phyloP scores from a whole-genome alignment of 2,888 invertebrate genomes.

The Synergus itoensis region DNA sequence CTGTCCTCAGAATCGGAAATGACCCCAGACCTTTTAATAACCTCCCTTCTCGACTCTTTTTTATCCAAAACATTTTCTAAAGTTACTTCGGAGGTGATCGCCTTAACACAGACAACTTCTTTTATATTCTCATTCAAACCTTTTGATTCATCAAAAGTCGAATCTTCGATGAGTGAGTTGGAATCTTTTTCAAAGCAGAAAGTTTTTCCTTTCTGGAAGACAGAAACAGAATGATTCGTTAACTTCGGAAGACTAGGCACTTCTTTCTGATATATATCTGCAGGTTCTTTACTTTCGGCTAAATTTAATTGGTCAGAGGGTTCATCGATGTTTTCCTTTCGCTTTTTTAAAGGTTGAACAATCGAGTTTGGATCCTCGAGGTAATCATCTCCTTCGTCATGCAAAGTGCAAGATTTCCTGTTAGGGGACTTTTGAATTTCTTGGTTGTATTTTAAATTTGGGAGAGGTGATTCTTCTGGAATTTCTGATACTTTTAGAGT shows the following conservation, averaged over 20 bases:
- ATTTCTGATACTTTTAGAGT: not conserved
- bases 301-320: conserved; percentile 47
- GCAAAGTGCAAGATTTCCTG: conserved; percentile 48
- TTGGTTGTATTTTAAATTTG: conserved; percentile 1
- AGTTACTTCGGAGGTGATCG: not conserved
- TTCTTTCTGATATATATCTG: conserved; percentile 49
- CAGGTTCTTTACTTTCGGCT: conserved; percentile 41
- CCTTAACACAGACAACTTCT: not conserved
- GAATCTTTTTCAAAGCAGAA: not conserved
- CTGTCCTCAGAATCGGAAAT: conserved; percentile 60
- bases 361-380: conserved; percentile 43
- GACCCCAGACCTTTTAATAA: conserved; percentile 60
- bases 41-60: conserved; percentile 62
- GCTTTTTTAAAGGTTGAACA: conserved; percentile 56
- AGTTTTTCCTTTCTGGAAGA: not conserved
- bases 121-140: not conserved
- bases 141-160: not conserved
- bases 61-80: conserved; percentile 42
- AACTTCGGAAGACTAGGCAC: conserved; percentile 30
- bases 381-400: conserved; percentile 43
- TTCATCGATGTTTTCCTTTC: conserved; percentile 53
- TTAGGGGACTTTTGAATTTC: conserved; percentile 17
- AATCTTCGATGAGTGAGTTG: conserved; percentile 11
- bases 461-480: not conserved
- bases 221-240: not conserved